Base-by-base conservation (phyloP, 2,113 vertebrate genomes). In the Psittacula cyanocephala region DNA sequence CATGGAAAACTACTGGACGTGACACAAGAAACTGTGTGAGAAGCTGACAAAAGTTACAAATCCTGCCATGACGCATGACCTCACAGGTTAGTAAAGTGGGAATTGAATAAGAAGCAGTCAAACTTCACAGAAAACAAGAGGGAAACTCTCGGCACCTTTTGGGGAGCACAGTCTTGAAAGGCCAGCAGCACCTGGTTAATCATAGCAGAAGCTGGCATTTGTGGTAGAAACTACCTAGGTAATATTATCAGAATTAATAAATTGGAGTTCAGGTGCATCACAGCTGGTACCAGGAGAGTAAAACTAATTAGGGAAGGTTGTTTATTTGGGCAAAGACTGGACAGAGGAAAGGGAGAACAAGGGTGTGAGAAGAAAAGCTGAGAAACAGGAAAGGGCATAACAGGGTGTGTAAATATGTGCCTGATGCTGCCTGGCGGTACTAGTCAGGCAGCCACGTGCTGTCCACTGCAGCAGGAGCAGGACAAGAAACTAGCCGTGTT, bases 351-450 rank as follows among this genome's bases (percentile, higher is more conserved):
- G 17, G 5, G 24, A 46, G 15, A 74, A 47, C 6, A 65, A 55
- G 12, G 4, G 3, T 22, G 15, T n/a, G 37, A 33, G 69, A 81
- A 79, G 50, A 29, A 71, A 49, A 24, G 24, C 3, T n/a, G 27
- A 43, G 37, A 63, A 53, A 18, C 3, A n/a, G 6, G 50, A 64
- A 76, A 80, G 5, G 3, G 13, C 2, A 10, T 46, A 68, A 25
- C 2, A 39, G 8, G 3, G 5, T 31, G 3, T 47, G 18, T 13
- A 53, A 31, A 47, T 2, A 1, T 8, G 22, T 31, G 24, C 15
- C 33, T 49, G 33, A 19, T 55, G 28, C 11, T 90, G n/a, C 13
- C 18, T 35, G 24, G 37, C 44, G 28, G 33, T 47, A 41, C 8
- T 29, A 39, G 24, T 18, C 13, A 49, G 27, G 33, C 15, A 78